Base-by-base conservation (phyloP, 2,797 vertebrate species). In the Podarcis siculus region DNA sequence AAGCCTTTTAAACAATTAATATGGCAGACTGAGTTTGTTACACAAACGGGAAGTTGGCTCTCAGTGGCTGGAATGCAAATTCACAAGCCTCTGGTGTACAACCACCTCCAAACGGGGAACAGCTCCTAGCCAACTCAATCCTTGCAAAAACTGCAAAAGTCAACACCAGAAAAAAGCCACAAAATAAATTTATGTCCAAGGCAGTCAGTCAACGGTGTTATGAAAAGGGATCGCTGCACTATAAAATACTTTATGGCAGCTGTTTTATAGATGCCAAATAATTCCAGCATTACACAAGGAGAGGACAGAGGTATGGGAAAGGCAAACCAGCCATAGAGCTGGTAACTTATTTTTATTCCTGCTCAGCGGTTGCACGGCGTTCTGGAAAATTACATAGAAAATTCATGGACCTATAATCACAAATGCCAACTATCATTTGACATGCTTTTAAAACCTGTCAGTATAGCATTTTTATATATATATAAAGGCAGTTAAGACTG, bases 241-340 rank as follows among this genome's bases (percentile, higher is more conserved):
- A 64, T 89, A 89, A 86, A 89, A 69, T 58, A 82, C 21, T 89
- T 88, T 64, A 88, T 84, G 76, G 66, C 4, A 73, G 66, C 71
- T 58, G n/a, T 89, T 82, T 77, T 69, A 89, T 73, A 89, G 55
- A 80, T 85, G 83, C 39, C 83, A 86, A 85, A 89, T 76, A 69
- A 85, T 89, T 89, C 71, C 61, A 82, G 58, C 45, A 80, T 82
- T 89, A 77, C 42, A 76, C 27, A 81, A 85, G 67, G n/a, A 21
- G 49, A 32, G 32, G 80, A 19, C 15, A 19, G 37, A 3, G n/a
- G 12, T 10, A 2, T 19, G 6, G 27, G 17, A 69, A 75, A 81
- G 61, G 30, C 39, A 79, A 35, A 9, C 42, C 58, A 39, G 19
- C 49, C 19, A 45, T 19, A 17, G 30, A 32, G 45, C 61, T 75